Conservation (phyloP, 1,140 invertebrate species). For the Sesamia nonagrioides region DNA sequence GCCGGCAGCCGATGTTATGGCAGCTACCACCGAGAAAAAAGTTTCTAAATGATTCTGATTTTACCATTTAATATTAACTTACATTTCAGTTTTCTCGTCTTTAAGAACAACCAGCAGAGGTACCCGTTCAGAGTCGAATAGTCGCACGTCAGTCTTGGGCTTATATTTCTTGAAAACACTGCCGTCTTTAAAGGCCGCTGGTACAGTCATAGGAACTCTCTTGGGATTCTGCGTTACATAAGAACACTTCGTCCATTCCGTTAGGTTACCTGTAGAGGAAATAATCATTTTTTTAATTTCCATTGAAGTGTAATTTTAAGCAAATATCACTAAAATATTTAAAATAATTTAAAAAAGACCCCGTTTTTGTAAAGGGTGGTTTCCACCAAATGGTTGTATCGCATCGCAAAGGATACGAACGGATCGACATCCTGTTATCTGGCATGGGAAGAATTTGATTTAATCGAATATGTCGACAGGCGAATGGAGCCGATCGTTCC, state of each 20-base stretch:
- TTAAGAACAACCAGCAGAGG: constrained; percentile 87
- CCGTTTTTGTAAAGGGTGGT: too few species aligned
- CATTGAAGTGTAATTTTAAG: background rate
- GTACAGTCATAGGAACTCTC: constrained; percentile 92
- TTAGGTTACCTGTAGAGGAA: constrained; percentile 90
- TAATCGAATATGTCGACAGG: too few species aligned
- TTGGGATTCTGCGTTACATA: constrained; percentile 92
- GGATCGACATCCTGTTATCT: too few species aligned
- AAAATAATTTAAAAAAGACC: too few species aligned
- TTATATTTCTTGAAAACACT: constrained; percentile 91
- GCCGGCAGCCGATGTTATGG: too few species aligned
- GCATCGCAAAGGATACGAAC: too few species aligned
- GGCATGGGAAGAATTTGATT: too few species aligned
- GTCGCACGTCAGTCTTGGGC: constrained; percentile 88
- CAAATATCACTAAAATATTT: too few species aligned
- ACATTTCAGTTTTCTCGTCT: constrained; percentile 82
- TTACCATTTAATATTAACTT: background rate
- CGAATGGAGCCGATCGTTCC: too few species aligned
- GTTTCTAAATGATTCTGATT: too few species aligned
- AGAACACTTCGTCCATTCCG: constrained; percentile 97
- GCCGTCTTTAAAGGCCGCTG: constrained; percentile 89
- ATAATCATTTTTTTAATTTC: background rate
- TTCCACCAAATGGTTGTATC: too few species aligned
- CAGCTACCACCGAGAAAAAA: too few species aligned
- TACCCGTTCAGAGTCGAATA: constrained; percentile 88